phyloP scores from a whole-genome alignment of 1,140 invertebrate species.

The Maniola jurtina region DNA sequence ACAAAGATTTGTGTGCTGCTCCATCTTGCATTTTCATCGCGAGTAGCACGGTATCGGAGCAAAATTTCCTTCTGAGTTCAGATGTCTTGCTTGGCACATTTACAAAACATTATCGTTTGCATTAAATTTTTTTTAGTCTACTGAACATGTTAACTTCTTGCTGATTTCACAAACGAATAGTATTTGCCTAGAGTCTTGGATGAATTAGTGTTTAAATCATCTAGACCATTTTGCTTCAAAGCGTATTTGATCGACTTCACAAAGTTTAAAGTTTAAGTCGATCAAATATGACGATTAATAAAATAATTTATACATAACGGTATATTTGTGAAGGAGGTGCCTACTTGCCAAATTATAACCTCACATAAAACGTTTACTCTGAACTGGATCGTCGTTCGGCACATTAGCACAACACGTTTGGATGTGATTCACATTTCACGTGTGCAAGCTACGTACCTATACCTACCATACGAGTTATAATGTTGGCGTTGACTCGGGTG shows the following conservation, averaged over 20 bases:
- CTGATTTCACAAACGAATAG: no score
- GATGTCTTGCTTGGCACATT: slow-evolving; percentile 34
- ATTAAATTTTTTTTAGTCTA: no score
- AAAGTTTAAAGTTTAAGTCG: slow-evolving; percentile 34
- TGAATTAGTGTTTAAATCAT: no score
- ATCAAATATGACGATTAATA: no score
- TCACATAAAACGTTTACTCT: not conserved
- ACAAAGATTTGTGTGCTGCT: no score
- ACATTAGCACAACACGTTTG: slow-evolving; percentile 28
- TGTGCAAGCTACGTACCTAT: slow-evolving; percentile 10
- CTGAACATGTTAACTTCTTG: no score
- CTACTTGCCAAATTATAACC: not conserved
- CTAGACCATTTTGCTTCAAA: no score
- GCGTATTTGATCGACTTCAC: no score
- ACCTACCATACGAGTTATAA: not conserved
- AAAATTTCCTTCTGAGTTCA: slow-evolving; percentile 23
- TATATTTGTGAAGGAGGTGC: not conserved
- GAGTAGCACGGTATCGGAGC: slow-evolving; percentile 29
- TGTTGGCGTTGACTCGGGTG: slow-evolving; percentile 40
- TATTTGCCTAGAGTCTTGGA: no score
- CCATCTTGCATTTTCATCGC: slow-evolving; percentile 36
- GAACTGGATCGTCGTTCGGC: slow-evolving; percentile 14
- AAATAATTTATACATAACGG: not conserved
- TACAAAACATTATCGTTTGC: no score
- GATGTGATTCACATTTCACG: slow-evolving; percentile 40